These are phyloP conservation scores for Phodopus roborovskii DNA, from an alignment of 2,113 vertebrate genomes.

Conservation along the genomic window DNA sequence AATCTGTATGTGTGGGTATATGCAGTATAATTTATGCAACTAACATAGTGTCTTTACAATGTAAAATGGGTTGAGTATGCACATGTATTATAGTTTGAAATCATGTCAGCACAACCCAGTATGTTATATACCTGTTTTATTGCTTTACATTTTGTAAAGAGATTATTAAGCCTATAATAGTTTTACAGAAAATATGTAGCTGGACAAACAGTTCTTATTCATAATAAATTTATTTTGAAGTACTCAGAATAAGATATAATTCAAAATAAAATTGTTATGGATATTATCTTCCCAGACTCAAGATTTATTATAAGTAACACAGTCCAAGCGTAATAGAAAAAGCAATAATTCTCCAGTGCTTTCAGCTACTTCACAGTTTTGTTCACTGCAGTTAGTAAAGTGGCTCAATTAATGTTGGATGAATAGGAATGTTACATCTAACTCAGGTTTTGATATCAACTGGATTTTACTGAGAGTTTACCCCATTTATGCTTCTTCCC, in stretches of 20 bases:
- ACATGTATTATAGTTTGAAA: not conserved
- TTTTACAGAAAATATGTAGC: not conserved
- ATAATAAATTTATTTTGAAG: constrained; percentile 54
- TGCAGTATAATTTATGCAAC: not conserved
- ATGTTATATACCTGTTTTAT: not conserved
- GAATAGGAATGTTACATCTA: not conserved
- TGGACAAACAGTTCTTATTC: not conserved
- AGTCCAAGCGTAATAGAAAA: not conserved
- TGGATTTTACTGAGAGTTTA: not conserved
- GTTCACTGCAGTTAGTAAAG: not conserved
- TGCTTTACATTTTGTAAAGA: not conserved
- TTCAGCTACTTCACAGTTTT: not conserved
- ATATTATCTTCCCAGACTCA: not conserved
- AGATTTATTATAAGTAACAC: not conserved
- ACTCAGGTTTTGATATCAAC: not conserved
- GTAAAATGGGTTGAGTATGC: not conserved
- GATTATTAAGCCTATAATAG: not conserved
- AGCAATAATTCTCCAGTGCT: not conserved
- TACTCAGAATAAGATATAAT: not conserved
- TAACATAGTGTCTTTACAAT: not conserved
- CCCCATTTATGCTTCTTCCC: constrained; percentile 37
- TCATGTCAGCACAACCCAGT: not conserved
- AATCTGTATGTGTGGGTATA: not conserved
- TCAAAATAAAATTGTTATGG: constrained; percentile 23
- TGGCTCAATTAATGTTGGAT: not conserved